Base-by-base conservation (phyloP, 2,888 invertebrate genomes). In the Sturmia bella region DNA sequence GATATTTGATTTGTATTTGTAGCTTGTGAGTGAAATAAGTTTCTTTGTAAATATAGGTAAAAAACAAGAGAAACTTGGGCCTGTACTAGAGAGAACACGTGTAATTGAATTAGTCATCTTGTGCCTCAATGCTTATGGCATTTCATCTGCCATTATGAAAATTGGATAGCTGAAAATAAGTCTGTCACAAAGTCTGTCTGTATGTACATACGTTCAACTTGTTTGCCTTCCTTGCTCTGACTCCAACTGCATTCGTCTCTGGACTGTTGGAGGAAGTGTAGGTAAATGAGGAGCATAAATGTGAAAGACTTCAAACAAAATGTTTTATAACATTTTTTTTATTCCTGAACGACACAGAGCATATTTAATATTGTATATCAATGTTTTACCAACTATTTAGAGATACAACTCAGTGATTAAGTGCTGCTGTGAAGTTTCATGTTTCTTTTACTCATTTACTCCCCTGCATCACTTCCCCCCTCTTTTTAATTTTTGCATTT, bases 51-150 rank as follows among this genome's bases (percentile, higher is more conserved):
- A 6, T 75, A 4, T 52, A 9, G 15, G 37, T 17, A 13, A 5
- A 54, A 11, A 6, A 63, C 12, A 15, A 19, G n/a, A 39, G 21
- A 68, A 80, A 57, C 37, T 75, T 69, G 37, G 41, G 64, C 39
- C 24, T 64, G 52, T 27, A 19, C 17, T n/a, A n/a, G n/a, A 12
- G 27, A 12, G 32, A 32, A 7, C 32, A 74, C 37, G 15, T 64
- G 48, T 76, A 80, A 80, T 80, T 80, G 66, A 76, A 80, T 80
- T 80, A 80, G 75, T 80, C 75, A 80, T 80, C 76, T 70, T 72
- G 45, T 72, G 43, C 80, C 66, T 80, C 59, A 80, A 68, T 80
- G 72, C 72, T 72, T 80, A 80, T 80, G 80, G 76, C 80, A 80
- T 66, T 76, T 80, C 80, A 80, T 66, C 72, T 66, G 80, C 72